Percentiles rank a stretch among this genome's conserved stretches.
Conservation (phyloP, 2,888 invertebrate species). For the Caenorhabditis virilis region DNA sequence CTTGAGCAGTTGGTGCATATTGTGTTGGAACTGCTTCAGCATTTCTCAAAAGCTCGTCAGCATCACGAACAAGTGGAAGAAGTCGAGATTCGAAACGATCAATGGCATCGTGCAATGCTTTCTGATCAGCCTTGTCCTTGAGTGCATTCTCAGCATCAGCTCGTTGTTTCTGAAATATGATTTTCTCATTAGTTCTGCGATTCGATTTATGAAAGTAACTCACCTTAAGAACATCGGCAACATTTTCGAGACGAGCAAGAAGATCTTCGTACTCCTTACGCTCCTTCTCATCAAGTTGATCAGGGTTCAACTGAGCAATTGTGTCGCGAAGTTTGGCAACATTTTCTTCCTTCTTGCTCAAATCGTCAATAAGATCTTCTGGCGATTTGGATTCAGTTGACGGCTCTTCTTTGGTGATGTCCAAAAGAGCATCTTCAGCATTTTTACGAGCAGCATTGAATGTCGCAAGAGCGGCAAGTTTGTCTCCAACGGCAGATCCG, state of each 20-base stretch:
- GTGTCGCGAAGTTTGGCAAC: constrained; percentile 15
- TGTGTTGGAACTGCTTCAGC: constrained; percentile 36
- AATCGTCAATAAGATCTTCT: constrained; percentile 19
- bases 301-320: constrained; percentile 10
- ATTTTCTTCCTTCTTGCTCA: constrained; percentile 16
- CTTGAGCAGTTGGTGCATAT: constrained; percentile 28
- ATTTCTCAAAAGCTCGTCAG: constrained; percentile 24
- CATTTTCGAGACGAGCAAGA: constrained; percentile 34
- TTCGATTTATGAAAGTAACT: background rate
- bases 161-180: constrained; percentile 22
- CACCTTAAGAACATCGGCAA: constrained; percentile 27
- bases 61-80: constrained; percentile 27
- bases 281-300: constrained; percentile 30
- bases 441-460: constrained; percentile 43
- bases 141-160: constrained; percentile 31
- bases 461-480: constrained; percentile 42
- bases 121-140: constrained; percentile 16
- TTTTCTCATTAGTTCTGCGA: background rate
- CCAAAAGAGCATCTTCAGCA: constrained; percentile 35
- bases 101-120: constrained; percentile 22
- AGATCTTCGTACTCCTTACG: constrained; percentile 27
- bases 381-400: constrained; percentile 4
- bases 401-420: constrained; percentile 14
- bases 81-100: constrained; percentile 21
- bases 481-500: constrained; percentile 40